These are phyloP conservation scores for Phaonia tiefii DNA, from an alignment of 2,888 invertebrate genomes.

Conservation along the genomic window DNA sequence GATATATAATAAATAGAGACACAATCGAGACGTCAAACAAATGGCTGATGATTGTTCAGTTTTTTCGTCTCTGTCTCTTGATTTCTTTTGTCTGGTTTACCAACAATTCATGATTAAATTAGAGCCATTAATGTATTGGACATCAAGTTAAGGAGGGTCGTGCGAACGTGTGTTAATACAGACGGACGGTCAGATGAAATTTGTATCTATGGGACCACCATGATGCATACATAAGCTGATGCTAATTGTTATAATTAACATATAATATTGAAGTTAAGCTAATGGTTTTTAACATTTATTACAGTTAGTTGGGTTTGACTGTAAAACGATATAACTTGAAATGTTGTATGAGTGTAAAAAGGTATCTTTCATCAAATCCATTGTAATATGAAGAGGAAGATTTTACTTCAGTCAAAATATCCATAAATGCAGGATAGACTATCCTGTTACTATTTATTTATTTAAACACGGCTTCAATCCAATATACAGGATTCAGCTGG, in stretches of 20 bases:
- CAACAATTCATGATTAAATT: conserved; percentile 34
- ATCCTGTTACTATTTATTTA: too few relatives aligned
- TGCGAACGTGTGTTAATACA: neutral
- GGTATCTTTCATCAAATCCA: too few relatives aligned
- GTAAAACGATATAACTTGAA: too few relatives aligned
- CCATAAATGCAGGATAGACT: too few relatives aligned
- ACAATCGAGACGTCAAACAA: conserved; percentile 11
- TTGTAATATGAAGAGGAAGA: too few relatives aligned
- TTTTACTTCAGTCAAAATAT: too few relatives aligned
- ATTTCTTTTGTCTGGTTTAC: neutral
- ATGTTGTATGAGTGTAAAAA: too few relatives aligned
- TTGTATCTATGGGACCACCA: neutral
- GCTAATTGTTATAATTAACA: conserved; percentile 27
- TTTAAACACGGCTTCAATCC: too few relatives aligned
- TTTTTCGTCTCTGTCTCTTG: neutral
- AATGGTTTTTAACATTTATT: too few relatives aligned
- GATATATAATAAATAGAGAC: neutral
- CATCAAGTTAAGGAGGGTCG: conserved; percentile 11
- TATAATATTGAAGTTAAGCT: conserved; percentile 3
- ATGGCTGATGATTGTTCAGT: neutral
- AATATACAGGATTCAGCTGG: too few relatives aligned
- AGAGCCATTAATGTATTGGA: conserved; percentile 12
- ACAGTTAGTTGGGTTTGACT: too few relatives aligned
- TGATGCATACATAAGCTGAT: neutral
- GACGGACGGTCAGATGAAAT: conserved; percentile 1